Evolutionary conservation across 2,888 invertebrate species (phyloP), one percentile per base, ranked within the genome.

Genomic region (Zhuqinia jingwanae): DNA sequence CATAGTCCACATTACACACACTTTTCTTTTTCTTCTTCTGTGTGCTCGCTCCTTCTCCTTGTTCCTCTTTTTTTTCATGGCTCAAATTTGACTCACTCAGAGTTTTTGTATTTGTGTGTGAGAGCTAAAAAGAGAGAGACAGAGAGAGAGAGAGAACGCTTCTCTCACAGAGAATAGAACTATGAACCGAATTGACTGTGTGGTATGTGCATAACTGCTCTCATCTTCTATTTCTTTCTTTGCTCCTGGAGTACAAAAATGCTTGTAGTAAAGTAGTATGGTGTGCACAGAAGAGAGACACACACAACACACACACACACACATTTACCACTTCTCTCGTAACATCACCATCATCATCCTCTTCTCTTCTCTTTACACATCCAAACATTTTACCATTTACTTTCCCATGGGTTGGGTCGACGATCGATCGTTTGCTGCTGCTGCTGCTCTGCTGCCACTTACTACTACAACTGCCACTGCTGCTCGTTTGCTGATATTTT

Each of bases 371-470:
- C 47, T 73, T 15, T 13, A 17, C n/a, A 10, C 27, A n/a, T 8
- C 73, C 73, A 50, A 73, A 47, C 47, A 53, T 76, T 76, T 58
- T 58, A 30, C 58, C 56, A 76, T 70, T 65, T 53, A 79, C 73
- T 87, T 89, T 88, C 89, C 89, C 80, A 89, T 89, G 89, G 89
- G 89, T 60, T 89, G 89, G 89, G 89, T 88, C 89, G 81, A 81
- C 85, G 87, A 89, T 89, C 89, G 89, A 89, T 89, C 87, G 88
- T n/a, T 56, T 45, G 15, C 65, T 22, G 25, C 76, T 63, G 60
- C 63, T 65, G 45, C 65, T 58, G 45, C 75, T 53, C 17, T 77
- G 65, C 80, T 70, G 58, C 42, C 56, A 42, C 70, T 70, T 68
- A 13, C 8, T n/a, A 50, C 8, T 5, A 10, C 5, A 2, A 13